These are phyloP conservation scores for Alces alces DNA, from an alignment of 2,113 vertebrate genomes.

Conservation along the genomic window DNA sequence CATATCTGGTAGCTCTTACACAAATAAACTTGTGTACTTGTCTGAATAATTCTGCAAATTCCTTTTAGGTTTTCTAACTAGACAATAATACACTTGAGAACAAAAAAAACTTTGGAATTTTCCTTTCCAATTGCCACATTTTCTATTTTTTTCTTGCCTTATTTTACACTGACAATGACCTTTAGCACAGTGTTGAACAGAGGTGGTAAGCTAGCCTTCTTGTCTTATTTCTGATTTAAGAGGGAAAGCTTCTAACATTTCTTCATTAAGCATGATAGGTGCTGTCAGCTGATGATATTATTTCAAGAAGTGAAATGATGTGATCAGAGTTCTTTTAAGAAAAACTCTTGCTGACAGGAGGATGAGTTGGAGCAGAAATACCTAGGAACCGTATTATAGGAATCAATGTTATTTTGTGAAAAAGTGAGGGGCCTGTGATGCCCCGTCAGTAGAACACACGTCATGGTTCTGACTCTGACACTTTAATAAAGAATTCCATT, in stretches of 20 bases:
- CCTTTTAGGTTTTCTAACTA: neutral
- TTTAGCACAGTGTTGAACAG: neutral
- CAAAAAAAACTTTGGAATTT: neutral
- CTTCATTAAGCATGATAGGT: neutral
- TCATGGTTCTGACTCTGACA: neutral
- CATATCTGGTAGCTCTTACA: neutral
- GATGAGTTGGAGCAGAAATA: neutral
- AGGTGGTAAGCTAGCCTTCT: neutral
- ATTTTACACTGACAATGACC: neutral
- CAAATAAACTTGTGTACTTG: neutral
- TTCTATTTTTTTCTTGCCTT: neutral
- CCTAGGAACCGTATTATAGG: neutral
- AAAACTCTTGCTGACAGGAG: neutral
- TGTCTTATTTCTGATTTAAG: neutral
- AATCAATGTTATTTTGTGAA: neutral
- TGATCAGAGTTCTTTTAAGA: neutral
- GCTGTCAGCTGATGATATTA: neutral
- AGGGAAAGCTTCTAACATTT: neutral
- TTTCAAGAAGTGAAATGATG: neutral
- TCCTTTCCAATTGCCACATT: neutral
- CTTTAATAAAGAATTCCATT: neutral
- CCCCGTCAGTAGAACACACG: rapidly evolving
- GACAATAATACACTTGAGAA: neutral
- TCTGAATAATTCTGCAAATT: neutral
- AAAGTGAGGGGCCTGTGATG: neutral